Evolutionary conservation across 2,113 vertebrate species (phyloP).

Genomic region (Seriola rivoliana): DNA sequence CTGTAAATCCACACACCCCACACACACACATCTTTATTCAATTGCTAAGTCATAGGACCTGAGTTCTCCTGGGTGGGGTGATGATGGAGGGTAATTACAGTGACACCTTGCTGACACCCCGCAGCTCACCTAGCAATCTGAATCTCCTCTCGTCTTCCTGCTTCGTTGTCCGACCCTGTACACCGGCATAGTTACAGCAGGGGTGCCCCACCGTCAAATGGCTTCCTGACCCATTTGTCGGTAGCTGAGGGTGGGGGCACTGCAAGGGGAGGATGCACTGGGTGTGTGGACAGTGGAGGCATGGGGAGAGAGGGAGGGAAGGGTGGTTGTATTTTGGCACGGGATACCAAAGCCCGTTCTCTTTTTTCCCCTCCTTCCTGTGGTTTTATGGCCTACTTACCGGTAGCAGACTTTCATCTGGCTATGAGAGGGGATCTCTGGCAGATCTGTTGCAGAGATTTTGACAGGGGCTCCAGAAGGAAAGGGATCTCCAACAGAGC

Average conservation of each 20-base stretch:
- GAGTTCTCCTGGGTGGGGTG: slow-evolving; percentile 40
- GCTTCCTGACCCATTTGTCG: slow-evolving; percentile 63
- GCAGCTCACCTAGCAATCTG: slow-evolving; percentile 15
- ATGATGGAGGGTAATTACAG: slow-evolving; percentile 31
- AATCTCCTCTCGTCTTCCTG: slow-evolving; percentile 9
- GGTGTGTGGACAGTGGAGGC: slow-evolving; percentile 52
- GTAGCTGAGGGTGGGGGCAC: slow-evolving; percentile 22
- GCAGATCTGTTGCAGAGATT: slow-evolving; percentile 67
- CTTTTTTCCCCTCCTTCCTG: slow-evolving; percentile 72
- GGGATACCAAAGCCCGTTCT: slow-evolving; percentile 49
- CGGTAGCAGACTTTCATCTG: slow-evolving; percentile 74
- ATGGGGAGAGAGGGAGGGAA: slow-evolving; percentile 44
- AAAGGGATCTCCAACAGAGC: slow-evolving; percentile 58
- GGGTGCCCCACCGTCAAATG: slow-evolving; percentile 17
- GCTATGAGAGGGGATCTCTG: slow-evolving; percentile 58
- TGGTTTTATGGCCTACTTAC: slow-evolving; percentile 81
- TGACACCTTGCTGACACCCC: slow-evolving; percentile 32
- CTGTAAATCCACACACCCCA: slow-evolving; percentile 23
- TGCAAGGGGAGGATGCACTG: slow-evolving; percentile 38
- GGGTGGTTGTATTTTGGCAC: slow-evolving; percentile 61
- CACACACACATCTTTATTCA: slow-evolving; percentile 50
- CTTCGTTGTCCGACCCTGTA: neutral
- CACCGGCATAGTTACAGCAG: slow-evolving; percentile 6
- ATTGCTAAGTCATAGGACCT: slow-evolving; percentile 29
- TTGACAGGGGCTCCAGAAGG: slow-evolving; percentile 46